These are phyloP conservation scores for Dicrostonyx torquatus DNA, from an alignment of 2,797 vertebrate species.

Conservation along the genomic window DNA sequence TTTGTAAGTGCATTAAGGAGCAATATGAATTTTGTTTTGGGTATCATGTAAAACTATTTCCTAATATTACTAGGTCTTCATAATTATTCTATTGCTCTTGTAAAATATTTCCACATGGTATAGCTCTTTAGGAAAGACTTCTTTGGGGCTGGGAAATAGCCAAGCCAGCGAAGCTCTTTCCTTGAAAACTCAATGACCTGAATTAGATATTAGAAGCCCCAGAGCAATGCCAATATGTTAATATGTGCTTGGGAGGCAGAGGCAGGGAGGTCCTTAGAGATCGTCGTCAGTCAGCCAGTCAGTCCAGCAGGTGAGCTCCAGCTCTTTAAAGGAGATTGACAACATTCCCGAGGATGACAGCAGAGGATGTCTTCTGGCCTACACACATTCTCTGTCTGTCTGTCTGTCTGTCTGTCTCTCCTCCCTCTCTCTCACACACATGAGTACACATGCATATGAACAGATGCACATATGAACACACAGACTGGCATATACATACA, in stretches of 20 bases:
- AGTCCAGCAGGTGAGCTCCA: not conserved
- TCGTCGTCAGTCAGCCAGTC: not conserved
- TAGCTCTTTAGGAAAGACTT: not conserved
- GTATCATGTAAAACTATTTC: not conserved
- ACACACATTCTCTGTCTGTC: not conserved
- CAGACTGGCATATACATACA: not conserved
- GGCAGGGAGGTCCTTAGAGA: not conserved
- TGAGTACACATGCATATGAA: not conserved
- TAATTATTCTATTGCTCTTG: slow-evolving; percentile 20
- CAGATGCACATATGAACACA: not conserved
- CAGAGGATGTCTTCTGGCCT: not conserved
- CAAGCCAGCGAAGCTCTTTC: not conserved
- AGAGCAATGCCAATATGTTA: not conserved
- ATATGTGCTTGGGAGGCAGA: not conserved
- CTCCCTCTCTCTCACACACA: not conserved
- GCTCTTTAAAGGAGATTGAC: not conserved
- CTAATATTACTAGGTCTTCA: not conserved
- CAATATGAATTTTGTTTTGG: not conserved
- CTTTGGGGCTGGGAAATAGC: not conserved
- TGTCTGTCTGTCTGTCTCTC: not conserved
- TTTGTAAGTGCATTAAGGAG: not conserved
- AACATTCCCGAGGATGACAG: not conserved
- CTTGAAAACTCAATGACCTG: not conserved
- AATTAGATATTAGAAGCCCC: not conserved
- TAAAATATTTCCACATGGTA: not conserved